Evolutionary conservation across 2,888 invertebrate genomes (phyloP), one percentile per base, ranked within the genome.

Genomic region (Peribatodes rhomboidaria): DNA sequence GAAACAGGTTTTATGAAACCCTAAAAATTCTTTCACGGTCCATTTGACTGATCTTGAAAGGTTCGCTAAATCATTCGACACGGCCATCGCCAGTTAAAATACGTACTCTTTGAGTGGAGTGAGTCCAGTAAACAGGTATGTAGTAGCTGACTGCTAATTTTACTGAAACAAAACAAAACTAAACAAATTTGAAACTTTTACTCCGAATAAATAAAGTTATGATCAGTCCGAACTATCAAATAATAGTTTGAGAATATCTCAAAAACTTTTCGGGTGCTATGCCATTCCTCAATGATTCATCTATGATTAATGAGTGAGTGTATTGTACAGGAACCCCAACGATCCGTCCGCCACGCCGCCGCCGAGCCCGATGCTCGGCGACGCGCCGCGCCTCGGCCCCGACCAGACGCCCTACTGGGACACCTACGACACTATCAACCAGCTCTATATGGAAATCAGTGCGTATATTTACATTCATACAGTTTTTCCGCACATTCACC

Each of bases 391-490:
- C 63, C 76, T 90, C 49, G 94, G 94, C 33, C 84, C 86, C 41
- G 89, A 92, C 69, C 86, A 92, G 76, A 94, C 95, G 54, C 97
- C 97, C 42, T 97, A 97, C 85, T 98, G 98, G 98, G 98, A 98
- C 87, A 96, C 97, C 27, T 98, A 97, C 87, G 98, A 98, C 87
- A 96, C 97, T 72, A 97, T 98, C 86, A 98, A 98, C 92, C 98
- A 98, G 86, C 95, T 97, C 61, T 98, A 98, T 88, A 94, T 98
- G 89, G 97, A 96, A 92, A 93, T 96, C 85, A 95, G 96, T 96
- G 89, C 89, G 94, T 90, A 79, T 68, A 72, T 69, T 72, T 70
- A 65, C 65, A 62, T 67, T 61, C 41, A 47, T 60, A 61, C 65
- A 61, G 41, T 67, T 68, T 59, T 71, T 67, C 61, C 61, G 18